These are phyloP conservation scores for Nycteola revayana DNA, from an alignment of 2,888 invertebrate genomes.

Conservation along the genomic window DNA sequence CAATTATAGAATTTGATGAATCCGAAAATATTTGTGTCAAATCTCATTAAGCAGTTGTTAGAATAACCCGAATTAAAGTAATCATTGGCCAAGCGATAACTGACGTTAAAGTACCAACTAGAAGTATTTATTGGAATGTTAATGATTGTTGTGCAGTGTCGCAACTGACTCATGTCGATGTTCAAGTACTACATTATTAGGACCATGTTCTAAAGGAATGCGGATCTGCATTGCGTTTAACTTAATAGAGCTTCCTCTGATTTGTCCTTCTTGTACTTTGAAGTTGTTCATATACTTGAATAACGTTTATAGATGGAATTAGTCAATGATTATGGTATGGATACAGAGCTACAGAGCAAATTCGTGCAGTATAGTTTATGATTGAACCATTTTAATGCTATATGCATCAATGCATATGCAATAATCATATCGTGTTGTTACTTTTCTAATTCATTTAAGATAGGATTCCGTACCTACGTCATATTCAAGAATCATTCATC, in stretches of 20 bases:
- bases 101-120: slow-evolving; percentile 39
- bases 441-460: no score
- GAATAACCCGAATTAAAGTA: slow-evolving; percentile 42
- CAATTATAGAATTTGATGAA: slow-evolving; percentile 45
- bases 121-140: slow-evolving; percentile 66
- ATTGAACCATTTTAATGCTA: no score
- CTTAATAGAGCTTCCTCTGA: slow-evolving; percentile 36
- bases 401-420: no score
- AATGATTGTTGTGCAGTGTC: slow-evolving; percentile 68
- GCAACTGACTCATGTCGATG: slow-evolving; percentile 63
- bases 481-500: no score
- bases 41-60: slow-evolving; percentile 47
- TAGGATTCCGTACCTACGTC: no score
- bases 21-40: slow-evolving; percentile 35
- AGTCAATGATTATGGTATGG: no score
- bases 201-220: slow-evolving; percentile 73
- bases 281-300: no score
- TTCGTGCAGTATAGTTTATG: no score
- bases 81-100: slow-evolving; percentile 39
- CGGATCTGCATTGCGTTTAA: slow-evolving; percentile 40
- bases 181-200: slow-evolving; percentile 50
- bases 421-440: no score
- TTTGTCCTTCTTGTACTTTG: no score
- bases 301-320: no score
- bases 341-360: no score